Evolutionary conservation across 2,113 vertebrate genomes (phyloP).

Genomic region (Thalassoma bifasciatum): DNA sequence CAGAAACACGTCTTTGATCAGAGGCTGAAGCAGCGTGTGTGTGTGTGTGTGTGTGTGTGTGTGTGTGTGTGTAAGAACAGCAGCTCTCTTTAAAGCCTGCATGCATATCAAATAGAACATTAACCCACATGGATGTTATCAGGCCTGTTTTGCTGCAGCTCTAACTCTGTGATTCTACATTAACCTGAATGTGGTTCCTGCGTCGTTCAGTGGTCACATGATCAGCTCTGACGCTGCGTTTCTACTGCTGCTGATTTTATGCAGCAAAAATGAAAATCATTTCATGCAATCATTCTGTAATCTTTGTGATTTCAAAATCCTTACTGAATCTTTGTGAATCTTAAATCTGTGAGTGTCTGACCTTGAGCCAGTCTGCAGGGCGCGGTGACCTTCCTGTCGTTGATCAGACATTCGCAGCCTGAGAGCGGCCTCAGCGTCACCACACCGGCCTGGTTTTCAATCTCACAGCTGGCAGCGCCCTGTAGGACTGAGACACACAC

Average conservation of each 20-base stretch:
- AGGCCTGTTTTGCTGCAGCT: background rate
- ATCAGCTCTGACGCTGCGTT: background rate
- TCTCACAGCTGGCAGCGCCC: constrained; percentile 87
- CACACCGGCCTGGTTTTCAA: constrained; percentile 88
- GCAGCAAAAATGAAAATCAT: too few species aligned
- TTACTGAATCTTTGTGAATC: too few species aligned
- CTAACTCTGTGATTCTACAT: constrained; percentile 9
- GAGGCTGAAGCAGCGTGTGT: constrained; percentile 22
- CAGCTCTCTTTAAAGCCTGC: background rate
- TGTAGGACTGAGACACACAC: constrained; percentile 87
- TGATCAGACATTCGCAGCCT: constrained; percentile 87
- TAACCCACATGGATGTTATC: constrained; percentile 20
- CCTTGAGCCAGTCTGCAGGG: constrained; percentile 93
- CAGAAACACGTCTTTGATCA: constrained; percentile 32
- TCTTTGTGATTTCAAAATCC: too few species aligned
- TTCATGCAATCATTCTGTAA: too few species aligned
- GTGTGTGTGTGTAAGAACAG: background rate
- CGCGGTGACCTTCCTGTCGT: constrained; percentile 87
- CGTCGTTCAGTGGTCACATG: background rate
- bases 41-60: background rate
- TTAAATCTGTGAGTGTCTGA: too few species aligned
- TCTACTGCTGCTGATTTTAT: constrained; percentile 9
- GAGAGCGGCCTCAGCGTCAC: constrained; percentile 87
- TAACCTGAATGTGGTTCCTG: constrained; percentile 28
- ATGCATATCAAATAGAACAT: constrained; percentile 14